phyloP scores from a whole-genome alignment of 2,113 vertebrate genomes.

The Rhinolophus ferrumequinum region DNA sequence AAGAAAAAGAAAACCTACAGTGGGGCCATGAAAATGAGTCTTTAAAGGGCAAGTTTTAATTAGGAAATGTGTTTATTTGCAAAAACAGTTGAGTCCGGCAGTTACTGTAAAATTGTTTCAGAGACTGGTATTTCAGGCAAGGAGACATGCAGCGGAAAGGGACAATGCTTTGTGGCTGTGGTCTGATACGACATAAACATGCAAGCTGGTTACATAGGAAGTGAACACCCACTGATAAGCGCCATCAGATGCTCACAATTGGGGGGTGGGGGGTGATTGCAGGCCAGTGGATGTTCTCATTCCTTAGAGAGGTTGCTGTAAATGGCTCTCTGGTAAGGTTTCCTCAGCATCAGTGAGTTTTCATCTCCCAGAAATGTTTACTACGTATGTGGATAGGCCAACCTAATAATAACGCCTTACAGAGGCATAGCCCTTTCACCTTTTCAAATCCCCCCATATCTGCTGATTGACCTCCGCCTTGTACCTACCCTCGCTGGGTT shows the following conservation, averaged over 20 bases:
- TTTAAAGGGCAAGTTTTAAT: slow-evolving; percentile 84
- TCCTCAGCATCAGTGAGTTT: background rate
- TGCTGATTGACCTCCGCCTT: background rate
- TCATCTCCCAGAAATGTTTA: background rate
- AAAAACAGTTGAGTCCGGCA: slow-evolving; percentile 75
- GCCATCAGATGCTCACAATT: background rate
- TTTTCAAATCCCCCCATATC: background rate
- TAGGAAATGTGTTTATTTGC: slow-evolving; percentile 82
- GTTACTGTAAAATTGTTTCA: slow-evolving; percentile 80
- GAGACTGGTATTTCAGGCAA: slow-evolving; percentile 80
- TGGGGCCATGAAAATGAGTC: slow-evolving; percentile 77
- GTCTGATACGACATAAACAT: slow-evolving; percentile 72
- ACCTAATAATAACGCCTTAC: background rate
- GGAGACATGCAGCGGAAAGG: slow-evolving; percentile 76
- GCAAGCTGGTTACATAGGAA: slow-evolving; percentile 76
- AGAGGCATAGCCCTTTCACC: background rate
- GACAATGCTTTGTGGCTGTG: slow-evolving; percentile 75
- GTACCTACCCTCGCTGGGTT: background rate
- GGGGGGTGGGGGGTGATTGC: background rate
- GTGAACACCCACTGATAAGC: slow-evolving; percentile 46
- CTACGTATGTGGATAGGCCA: background rate
- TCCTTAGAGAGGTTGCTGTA: slow-evolving; percentile 46
- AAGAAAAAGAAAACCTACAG: slow-evolving; percentile 74
- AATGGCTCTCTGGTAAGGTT: background rate
- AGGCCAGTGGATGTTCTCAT: background rate